Evolutionary conservation across 2,797 vertebrate species (phyloP), one percentile per base, ranked within the genome.

Genomic region (Borostomias antarcticus): DNA sequence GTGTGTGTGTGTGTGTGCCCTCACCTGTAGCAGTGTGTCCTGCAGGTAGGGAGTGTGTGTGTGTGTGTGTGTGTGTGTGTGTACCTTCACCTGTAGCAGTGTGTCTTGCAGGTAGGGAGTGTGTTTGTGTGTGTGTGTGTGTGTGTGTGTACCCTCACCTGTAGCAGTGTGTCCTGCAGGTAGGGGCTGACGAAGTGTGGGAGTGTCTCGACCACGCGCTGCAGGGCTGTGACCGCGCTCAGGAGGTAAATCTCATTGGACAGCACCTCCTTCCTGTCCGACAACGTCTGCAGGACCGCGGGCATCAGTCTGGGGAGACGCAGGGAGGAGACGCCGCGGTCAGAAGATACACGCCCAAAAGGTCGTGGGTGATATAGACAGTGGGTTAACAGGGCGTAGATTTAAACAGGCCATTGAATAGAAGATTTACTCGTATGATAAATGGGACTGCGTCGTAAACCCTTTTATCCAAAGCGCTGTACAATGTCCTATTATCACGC

Each of bases 141-240:
- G 5, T 1, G 11, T 10, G 21, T 25, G 15, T 2, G 17, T 5
- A 25, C 21, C 30, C 32, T 66, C 37, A 94, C 95, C 93, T 94
- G 93, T 11, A 83, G 68, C 48, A 95, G 73, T 6, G 86, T 81
- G 4, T 94, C 94, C 68, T 93, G 85, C 57, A 99, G 90, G 73
- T 98, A 98, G 0, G 97, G 96, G 86, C 96, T 98, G 68, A 98
- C 91, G 87, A 99, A 99, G 81, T 95, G 91, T 0, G 95, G 91
- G 35, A 99, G 89, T 0, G 96, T 95, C 84, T 97, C 95, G 0
- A 91, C 68, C 21, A 96, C 91, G 2, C 91, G 94, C 64, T 98
- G 93, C 9, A 98, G 88, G 28, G 96, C 94, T 0, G 95, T 95
- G 76, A 99, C 77, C 0, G 93, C 91, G 1, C 97, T 98, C 80